These are phyloP conservation scores for Cherax destructor DNA, from an alignment of 1,140 invertebrate genomes.

Conservation along the genomic window DNA sequence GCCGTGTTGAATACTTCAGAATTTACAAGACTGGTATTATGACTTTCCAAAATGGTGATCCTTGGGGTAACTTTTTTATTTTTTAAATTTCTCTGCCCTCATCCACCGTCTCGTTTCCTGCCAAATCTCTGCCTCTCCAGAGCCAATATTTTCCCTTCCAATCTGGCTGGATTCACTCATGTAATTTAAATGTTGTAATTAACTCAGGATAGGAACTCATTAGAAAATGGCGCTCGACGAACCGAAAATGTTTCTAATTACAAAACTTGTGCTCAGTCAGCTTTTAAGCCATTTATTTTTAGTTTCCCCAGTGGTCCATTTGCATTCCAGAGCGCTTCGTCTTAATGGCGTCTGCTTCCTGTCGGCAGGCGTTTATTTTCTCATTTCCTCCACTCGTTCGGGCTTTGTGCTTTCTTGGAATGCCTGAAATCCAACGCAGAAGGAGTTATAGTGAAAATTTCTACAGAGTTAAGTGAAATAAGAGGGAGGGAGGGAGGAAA, in stretches of 20 bases:
- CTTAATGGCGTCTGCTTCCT: conserved; percentile 15
- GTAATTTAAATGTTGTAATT: conserved; percentile 65
- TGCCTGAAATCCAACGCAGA: too few relatives aligned
- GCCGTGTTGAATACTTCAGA: too few relatives aligned
- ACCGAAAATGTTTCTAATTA: conserved; percentile 65
- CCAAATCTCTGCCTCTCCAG: conserved; percentile 43
- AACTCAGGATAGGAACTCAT: conserved; percentile 65
- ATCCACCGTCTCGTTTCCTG: conserved; percentile 20
- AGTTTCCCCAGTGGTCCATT: conserved; percentile 32
- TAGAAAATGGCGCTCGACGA: conserved; percentile 64
- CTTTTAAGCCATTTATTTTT: conserved; percentile 63
- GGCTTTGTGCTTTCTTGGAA: too few relatives aligned
- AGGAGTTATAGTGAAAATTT: too few relatives aligned
- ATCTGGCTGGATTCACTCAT: conserved; percentile 59
- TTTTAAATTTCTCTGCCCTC: neutral
- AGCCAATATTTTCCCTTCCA: conserved; percentile 58
- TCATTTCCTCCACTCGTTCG: neutral
- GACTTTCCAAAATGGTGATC: neutral
- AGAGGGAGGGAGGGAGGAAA: neutral
- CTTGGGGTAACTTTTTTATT: neutral
- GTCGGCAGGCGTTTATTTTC: neutral
- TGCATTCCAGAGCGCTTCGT: conserved; percentile 37
- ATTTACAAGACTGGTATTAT: neutral
- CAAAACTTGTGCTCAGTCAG: conserved; percentile 64
- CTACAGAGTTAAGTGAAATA: neutral